Conservation (phyloP, 2,113 vertebrate genomes). For the Prionailurus bengalensis region DNA sequence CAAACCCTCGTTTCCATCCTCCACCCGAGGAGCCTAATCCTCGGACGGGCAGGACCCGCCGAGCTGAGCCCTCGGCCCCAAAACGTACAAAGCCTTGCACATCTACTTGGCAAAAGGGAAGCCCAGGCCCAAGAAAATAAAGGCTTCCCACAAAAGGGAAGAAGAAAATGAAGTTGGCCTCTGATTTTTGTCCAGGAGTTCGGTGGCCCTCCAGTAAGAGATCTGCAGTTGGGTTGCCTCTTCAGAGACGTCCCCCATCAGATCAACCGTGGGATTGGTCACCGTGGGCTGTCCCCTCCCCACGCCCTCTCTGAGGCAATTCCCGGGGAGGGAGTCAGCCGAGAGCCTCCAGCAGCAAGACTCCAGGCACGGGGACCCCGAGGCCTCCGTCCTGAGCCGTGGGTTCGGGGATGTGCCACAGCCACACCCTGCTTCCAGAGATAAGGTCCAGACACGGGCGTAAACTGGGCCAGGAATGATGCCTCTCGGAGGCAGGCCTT, state of each 20-base stretch:
- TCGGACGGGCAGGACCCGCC: background rate
- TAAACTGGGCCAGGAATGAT: background rate
- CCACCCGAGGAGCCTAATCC: too few species aligned
- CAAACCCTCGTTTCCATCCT: too few species aligned
- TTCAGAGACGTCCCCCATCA: background rate
- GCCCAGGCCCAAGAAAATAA: background rate
- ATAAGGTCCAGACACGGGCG: background rate
- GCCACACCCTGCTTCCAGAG: background rate
- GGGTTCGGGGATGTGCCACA: accelerated
- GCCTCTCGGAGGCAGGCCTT: background rate
- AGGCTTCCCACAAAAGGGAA: background rate
- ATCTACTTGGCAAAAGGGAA: background rate
- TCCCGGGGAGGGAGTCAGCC: too few species aligned
- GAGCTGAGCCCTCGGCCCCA: background rate
- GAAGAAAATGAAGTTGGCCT: background rate
- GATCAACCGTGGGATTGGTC: background rate
- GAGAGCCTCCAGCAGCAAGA: background rate
- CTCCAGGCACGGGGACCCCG: accelerated
- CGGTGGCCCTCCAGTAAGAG: background rate
- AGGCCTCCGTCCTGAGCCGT: too few species aligned
- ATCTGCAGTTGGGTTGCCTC: background rate
- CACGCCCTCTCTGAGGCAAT: background rate
- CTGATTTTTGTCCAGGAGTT: background rate
- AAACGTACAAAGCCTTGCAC: background rate
- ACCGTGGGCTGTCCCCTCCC: background rate